phyloP scores from a whole-genome alignment of 2,113 vertebrate species.

The Camelus bactrianus region DNA sequence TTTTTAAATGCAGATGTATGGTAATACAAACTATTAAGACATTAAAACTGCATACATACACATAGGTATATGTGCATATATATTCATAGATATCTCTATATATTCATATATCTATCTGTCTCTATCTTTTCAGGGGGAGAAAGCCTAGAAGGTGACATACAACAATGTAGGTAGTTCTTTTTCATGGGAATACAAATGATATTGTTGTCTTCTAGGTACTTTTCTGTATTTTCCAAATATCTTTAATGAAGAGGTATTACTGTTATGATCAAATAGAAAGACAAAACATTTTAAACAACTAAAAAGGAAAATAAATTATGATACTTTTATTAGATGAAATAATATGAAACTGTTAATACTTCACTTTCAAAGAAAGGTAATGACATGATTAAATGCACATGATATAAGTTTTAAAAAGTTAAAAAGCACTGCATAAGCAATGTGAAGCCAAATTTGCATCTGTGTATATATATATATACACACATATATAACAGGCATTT shows the following conservation, averaged over 20 bases:
- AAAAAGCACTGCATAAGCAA: not conserved
- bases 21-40: not conserved
- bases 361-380: slow-evolving; percentile 20
- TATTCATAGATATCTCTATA: not conserved
- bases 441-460: not conserved
- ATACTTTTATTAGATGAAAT: not conserved
- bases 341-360: slow-evolving; percentile 6
- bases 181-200: not conserved
- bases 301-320: slow-evolving; percentile 25
- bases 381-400: slow-evolving; percentile 7
- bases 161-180: not conserved
- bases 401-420: not conserved
- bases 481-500: not conserved
- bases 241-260: not conserved
- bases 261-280: not conserved
- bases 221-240: slow-evolving; percentile 6
- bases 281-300: not conserved
- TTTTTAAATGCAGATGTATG: not conserved
- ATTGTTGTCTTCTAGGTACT: not conserved
- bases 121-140: not conserved
- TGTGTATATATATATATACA: not conserved
- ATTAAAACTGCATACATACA: not conserved
- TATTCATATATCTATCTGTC: not conserved
- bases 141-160: not conserved
- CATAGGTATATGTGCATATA: not conserved